These are phyloP conservation scores for Valencia hispanica DNA, from an alignment of 2,797 vertebrate genomes.

Conservation along the genomic window DNA sequence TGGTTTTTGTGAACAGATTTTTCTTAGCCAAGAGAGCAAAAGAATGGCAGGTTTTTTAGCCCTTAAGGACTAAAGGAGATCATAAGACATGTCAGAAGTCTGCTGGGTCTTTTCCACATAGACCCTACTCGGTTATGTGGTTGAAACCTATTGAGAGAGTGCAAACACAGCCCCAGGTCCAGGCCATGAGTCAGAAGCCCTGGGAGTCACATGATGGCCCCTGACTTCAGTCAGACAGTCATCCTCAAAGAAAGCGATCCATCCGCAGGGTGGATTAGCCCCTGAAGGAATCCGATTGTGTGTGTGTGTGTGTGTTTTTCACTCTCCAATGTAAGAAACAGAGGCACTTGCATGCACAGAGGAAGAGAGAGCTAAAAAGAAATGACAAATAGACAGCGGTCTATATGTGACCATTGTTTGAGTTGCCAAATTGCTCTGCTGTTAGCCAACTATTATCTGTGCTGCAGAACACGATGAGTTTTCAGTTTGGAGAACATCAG, in stretches of 20 bases:
- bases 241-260: constrained; percentile 53
- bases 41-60: constrained; percentile 46
- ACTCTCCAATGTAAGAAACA: constrained; percentile 44
- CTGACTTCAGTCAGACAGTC: constrained; percentile 54
- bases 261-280: constrained; percentile 52
- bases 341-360: constrained; percentile 52
- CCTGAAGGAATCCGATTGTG: constrained; percentile 51
- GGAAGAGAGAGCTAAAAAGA: constrained; percentile 34
- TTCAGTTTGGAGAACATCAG: constrained; percentile 63
- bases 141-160: constrained; percentile 63
- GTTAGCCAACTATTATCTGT: constrained; percentile 67
- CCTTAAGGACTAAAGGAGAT: constrained; percentile 61
- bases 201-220: constrained; percentile 45
- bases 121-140: constrained; percentile 60
- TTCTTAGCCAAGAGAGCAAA: constrained; percentile 41
- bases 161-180: constrained; percentile 65
- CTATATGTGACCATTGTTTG: constrained; percentile 71
- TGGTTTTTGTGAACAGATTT: constrained; percentile 34
- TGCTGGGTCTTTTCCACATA: constrained; percentile 62
- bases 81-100: constrained; percentile 65
- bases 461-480: constrained; percentile 69
- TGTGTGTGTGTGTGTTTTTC: constrained; percentile 52
- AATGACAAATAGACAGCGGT: constrained; percentile 63
- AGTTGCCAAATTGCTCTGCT: constrained; percentile 71
- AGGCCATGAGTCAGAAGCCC: constrained; percentile 50